These are phyloP conservation scores for Thelaira solivaga DNA, from an alignment of 2,888 invertebrate genomes.

Conservation along the genomic window DNA sequence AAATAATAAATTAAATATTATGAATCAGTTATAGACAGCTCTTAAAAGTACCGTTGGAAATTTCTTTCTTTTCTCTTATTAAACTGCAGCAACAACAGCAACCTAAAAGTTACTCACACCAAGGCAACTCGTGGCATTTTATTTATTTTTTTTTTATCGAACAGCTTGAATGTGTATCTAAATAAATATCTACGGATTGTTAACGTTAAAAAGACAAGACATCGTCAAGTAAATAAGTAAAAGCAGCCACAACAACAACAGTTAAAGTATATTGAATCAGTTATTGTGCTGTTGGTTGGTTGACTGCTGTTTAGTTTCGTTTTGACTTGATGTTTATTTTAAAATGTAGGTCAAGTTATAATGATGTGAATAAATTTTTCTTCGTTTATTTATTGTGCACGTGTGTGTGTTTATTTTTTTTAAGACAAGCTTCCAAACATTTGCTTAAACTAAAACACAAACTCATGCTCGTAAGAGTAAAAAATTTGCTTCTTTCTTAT, in stretches of 20 bases:
- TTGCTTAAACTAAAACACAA: slow-evolving; percentile 8
- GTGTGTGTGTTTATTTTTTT: neutral
- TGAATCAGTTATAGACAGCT: slow-evolving; percentile 44
- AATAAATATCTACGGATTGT: neutral
- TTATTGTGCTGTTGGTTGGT: slow-evolving; percentile 39
- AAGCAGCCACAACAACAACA: slow-evolving; percentile 35
- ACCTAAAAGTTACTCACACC: neutral
- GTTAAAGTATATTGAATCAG: slow-evolving; percentile 45
- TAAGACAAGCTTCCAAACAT: neutral
- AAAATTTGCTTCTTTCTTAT: slow-evolving; percentile 21
- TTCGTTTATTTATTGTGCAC: neutral
- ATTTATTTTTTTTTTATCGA: no score
- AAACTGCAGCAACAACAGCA: slow-evolving; percentile 9
- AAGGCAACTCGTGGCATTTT: neutral
- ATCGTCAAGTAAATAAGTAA: slow-evolving; percentile 25
- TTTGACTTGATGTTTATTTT: slow-evolving; percentile 63
- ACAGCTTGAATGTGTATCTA: neutral
- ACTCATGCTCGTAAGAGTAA: neutral
- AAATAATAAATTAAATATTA: neutral
- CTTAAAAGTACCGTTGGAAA: slow-evolving; percentile 72
- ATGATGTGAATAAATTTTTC: slow-evolving; percentile 62
- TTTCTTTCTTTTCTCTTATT: slow-evolving; percentile 70
- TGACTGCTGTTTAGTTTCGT: slow-evolving; percentile 58
- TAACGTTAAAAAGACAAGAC: slow-evolving; percentile 40
- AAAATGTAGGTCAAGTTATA: slow-evolving; percentile 76